phyloP scores from a whole-genome alignment of 1,140 invertebrate genomes.

The Pogonognathellus flavescens region DNA sequence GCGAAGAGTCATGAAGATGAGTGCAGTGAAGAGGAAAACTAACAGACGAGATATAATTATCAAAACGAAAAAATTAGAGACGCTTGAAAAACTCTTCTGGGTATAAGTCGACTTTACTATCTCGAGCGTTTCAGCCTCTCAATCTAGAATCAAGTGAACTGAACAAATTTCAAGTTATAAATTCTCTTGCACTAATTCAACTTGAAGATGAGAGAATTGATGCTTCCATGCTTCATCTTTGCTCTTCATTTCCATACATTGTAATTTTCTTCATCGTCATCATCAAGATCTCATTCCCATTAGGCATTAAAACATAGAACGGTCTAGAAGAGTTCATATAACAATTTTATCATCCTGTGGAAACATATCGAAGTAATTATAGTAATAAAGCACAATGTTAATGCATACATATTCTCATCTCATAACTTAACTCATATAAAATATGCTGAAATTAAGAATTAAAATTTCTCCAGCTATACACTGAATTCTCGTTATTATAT shows the following conservation, averaged over 20 bases:
- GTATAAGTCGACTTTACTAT: neutral
- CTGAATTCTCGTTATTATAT: no score
- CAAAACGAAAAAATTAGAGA: conserved; percentile 58
- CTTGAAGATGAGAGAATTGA: conserved; percentile 25
- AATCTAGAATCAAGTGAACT: conserved; percentile 2
- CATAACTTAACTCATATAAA: no score
- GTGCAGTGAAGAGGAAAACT: conserved; percentile 38
- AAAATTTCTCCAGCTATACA: no score
- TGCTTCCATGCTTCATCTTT: conserved; percentile 15
- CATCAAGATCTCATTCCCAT: neutral
- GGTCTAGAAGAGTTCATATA: no score
- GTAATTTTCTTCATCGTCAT: neutral
- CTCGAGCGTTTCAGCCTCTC: neutral
- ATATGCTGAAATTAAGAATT: no score
- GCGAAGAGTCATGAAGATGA: neutral
- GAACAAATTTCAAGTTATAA: conserved; percentile 33
- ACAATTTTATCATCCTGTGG: no score
- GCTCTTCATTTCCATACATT: conserved; percentile 7
- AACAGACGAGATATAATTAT: conserved; percentile 55
- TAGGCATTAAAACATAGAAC: neutral
- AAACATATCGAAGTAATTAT: no score
- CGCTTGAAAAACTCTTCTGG: conserved; percentile 22
- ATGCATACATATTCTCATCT: no score
- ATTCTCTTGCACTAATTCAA: neutral
- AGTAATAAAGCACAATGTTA: no score